Evolutionary conservation across 1,140 invertebrate genomes (phyloP), one percentile per base, ranked within the genome.

Genomic region (Lucilia cuprina): DNA sequence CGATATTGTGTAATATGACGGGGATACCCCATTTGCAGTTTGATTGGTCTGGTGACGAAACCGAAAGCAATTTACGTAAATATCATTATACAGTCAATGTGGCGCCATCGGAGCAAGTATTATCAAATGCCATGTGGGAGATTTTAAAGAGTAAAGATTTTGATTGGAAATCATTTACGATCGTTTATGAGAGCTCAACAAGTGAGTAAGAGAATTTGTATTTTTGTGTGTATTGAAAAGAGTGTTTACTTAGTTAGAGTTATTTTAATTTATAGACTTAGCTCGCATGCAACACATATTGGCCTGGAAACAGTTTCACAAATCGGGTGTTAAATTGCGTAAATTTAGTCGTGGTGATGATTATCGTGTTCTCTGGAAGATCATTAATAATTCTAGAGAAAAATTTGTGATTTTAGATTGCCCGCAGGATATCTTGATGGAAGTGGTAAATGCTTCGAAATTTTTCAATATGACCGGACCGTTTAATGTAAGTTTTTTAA

Each of bases 111-210:
- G 94, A 95, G 19, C 91, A 93, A 12, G 87, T 93, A 1, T 92
- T 97, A 9, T 94, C 95, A 7, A 92, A 94, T 92, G 96, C 95
- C 4, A 94, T 95, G 74, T 92, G 93, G 0, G 95, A 96, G 85
- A 92, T 97, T 55, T 92, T 97, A n/a, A 92, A 94, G 78, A 93
- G 94, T 85, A 87, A 88, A 35, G 41, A 41, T 17, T 94, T 95
- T 89, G 92, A 94, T 77, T 98, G 97, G 96, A 94, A 94, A 85
- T 93, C 93, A 82, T 98, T 96, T 87, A 95, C 95, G 0, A 94
- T 97, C 25, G 92, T 97, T 34, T 98, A 97, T 87, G 96, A 98
- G 88, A 93, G 94, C 84, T 94, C 95, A 84, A 93, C 95, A 74
- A 92, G 93, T 93, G 88, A 89, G 92, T 88, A 75, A 49, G 77